Base-by-base conservation (phyloP, 1,140 invertebrate species). In the Ephestia elutella region DNA sequence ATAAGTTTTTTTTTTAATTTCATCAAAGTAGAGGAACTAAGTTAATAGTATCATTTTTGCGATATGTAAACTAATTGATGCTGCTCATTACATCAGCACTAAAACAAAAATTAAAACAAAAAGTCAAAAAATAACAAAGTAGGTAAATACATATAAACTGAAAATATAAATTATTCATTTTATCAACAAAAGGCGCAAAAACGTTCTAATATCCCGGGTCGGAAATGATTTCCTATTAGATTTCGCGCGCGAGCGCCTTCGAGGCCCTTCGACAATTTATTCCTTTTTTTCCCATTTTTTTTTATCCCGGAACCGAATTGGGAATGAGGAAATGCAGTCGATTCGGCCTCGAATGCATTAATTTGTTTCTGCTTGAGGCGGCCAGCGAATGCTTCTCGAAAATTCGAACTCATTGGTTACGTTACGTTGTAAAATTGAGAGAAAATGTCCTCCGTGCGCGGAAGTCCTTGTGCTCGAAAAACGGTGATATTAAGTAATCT, bases 171-270 rank as follows among this genome's bases (percentile, higher is more conserved):
- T 44, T 15, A 44, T 44, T 44, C 38, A 44, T 44, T 44, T 44
- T 10, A 44, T 44, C 38, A 44, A 44, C 38, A 44, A 44, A 32
- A 44, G 38, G 38, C 10, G 15, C 15, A 17, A 44, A 44, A 15
- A 44, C 2, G 38, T 17, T 13, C 38, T 44, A 17, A 44, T 44
- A 44, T 44, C 38, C 15, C 38, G 38, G 38, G 13, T 3, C 20
- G 50, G 50, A 53, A 53, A 53, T 53, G 21, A 53, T 53, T 20
- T 53, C 38, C 38, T 44, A 44, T 44, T 53, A 15, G 19, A n/a
- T 53, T 21, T 21, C 21, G 3, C 50, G 50, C 20, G 4, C 21
- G 50, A 53, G 19, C 21, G 20, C 50, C 50, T 53, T 15, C 20
- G 50, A 53, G 50, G 50, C 10, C 21, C 50, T 53, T 53, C 21